phyloP scores from a whole-genome alignment of 2,113 vertebrate genomes.

The Tachysurus fulvidraco region DNA sequence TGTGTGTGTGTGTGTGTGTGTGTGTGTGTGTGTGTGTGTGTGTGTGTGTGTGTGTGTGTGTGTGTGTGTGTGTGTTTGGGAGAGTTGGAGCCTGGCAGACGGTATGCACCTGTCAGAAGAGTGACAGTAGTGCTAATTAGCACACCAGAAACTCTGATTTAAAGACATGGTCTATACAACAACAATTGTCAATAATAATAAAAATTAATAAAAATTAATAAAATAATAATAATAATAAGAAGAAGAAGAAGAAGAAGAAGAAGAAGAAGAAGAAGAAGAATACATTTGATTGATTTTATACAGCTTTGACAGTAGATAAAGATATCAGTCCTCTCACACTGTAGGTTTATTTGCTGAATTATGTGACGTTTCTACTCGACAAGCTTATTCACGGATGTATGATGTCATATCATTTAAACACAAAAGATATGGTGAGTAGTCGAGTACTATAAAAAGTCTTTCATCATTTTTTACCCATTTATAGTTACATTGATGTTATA shows the following conservation, averaged over 20 bases:
- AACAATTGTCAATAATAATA: not conserved
- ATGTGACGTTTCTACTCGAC: not conserved
- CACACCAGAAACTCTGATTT: slow-evolving; percentile 90
- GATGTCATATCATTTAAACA: not conserved
- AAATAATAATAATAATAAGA: not conserved
- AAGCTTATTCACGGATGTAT: not conserved
- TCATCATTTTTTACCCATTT: not conserved
- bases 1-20: slow-evolving; percentile 40
- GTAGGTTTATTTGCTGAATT: not conserved
- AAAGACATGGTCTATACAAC: slow-evolving; percentile 58
- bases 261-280: not conserved
- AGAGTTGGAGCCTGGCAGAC: slow-evolving; percentile 89
- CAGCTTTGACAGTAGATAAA: not conserved
- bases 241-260: not conserved
- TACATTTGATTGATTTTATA: not conserved
- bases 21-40: slow-evolving; percentile 40
- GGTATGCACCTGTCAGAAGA: slow-evolving; percentile 99
- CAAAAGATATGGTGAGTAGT: not conserved
- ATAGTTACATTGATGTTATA: not conserved
- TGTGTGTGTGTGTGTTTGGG: slow-evolving; percentile 42
- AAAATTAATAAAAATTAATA: no score
- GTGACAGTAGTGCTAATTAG: slow-evolving; percentile 97
- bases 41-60: slow-evolving; percentile 39
- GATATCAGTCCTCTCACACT: not conserved
- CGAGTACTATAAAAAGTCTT: not conserved